A percentile compares a stretch with the other conserved stretches of the same genome.
Conservation (phyloP, 2,797 vertebrate species). For the Scomberomorus guttatus region DNA sequence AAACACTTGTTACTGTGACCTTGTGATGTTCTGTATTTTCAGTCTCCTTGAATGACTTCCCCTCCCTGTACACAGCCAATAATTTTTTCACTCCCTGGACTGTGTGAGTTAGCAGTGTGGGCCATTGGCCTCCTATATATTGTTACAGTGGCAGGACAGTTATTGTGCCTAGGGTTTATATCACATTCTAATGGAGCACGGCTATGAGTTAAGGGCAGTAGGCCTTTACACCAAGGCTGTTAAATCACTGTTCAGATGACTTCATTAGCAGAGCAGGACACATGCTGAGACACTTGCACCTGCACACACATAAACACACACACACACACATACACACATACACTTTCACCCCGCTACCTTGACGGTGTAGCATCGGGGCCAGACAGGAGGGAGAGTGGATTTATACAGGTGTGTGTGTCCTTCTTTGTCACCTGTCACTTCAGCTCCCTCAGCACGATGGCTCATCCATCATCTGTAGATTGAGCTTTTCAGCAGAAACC, state of each 20-base stretch:
- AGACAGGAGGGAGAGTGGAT: conserved; percentile 82
- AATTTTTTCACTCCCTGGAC: conserved; percentile 54
- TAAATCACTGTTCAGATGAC: conserved; percentile 86
- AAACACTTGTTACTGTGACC: conserved; percentile 53
- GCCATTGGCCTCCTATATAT: conserved; percentile 81
- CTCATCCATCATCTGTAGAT: conserved; percentile 89
- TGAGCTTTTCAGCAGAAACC: conserved; percentile 87
- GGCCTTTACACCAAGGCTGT: conserved; percentile 82
- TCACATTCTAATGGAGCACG: conserved; percentile 86
- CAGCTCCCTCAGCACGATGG: conserved; percentile 78
- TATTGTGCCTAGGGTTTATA: conserved; percentile 84
- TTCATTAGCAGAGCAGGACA: conserved; percentile 85
- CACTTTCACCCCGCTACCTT: conserved; percentile 76
- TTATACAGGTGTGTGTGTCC: conserved; percentile 88
- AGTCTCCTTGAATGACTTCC: conserved; percentile 80
- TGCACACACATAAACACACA: conserved; percentile 48
- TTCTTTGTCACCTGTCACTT: conserved; percentile 90
- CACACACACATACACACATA: conserved; percentile 45
- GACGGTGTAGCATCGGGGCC: conserved; percentile 66
- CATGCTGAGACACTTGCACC: conserved; percentile 74
- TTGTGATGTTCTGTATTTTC: conserved; percentile 52
- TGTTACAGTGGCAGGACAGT: conserved; percentile 81
- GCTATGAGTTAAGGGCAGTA: conserved; percentile 83
- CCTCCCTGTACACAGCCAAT: conserved; percentile 56
- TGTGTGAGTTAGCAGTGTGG: conserved; percentile 68